Conservation (phyloP, 2,113 vertebrate genomes). For the Rhynchopsitta pachyrhyncha region DNA sequence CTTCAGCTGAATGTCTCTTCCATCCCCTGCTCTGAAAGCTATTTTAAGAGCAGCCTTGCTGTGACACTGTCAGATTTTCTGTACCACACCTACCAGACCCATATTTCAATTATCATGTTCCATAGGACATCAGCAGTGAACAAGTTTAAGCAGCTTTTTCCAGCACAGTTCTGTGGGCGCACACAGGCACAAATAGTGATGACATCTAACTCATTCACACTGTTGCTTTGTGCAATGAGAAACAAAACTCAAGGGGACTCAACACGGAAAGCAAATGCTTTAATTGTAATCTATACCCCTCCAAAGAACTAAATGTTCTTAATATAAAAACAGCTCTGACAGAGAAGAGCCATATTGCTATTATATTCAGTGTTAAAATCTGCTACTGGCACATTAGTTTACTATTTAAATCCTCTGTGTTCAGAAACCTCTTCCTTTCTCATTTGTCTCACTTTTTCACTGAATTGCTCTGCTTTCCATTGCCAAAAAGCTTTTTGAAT, state of each 20-base stretch:
- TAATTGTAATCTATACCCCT: background rate
- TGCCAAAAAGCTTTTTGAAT: background rate
- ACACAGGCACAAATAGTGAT: background rate
- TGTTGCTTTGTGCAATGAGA: background rate
- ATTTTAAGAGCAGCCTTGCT: background rate
- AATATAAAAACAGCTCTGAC: background rate
- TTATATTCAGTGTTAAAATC: conserved; percentile 40
- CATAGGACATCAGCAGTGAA: background rate
- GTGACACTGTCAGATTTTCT: background rate
- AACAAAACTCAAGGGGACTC: background rate
- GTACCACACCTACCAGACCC: background rate
- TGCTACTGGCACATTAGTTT: background rate
- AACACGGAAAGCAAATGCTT: background rate
- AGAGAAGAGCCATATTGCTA: conserved; percentile 8
- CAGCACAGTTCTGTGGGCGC: background rate
- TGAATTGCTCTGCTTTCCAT: background rate
- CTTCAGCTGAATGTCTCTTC: background rate
- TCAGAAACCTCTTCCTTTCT: conserved; percentile 17
- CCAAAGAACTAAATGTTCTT: background rate
- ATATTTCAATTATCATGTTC: conserved; percentile 10
- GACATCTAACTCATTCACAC: conserved; percentile 5
- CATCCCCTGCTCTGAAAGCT: background rate
- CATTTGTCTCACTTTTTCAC: background rate
- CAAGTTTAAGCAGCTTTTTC: conserved; percentile 36
- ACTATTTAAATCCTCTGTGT: background rate